Base-by-base conservation (phyloP, 1,140 invertebrate species). In the Heterodera schachtii region DNA sequence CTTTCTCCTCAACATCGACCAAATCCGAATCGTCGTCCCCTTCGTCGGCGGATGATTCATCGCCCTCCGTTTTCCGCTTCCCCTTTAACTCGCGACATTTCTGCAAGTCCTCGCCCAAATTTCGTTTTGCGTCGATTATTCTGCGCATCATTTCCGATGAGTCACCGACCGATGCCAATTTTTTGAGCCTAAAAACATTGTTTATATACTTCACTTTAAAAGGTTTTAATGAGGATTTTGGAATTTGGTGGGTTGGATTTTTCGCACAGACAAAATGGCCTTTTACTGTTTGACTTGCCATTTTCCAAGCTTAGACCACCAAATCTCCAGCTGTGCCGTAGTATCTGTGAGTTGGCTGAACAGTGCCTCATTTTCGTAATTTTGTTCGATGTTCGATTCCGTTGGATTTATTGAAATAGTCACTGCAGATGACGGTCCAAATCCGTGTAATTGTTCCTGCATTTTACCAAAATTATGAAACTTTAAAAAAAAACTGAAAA, bases 1-100 rank as follows among this genome's bases (percentile, higher is more conserved):
- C 85, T 69, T 87, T 86, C 64, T 85, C 85, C 41, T 83, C 81
- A 21, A 85, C 85, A 79, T 85, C 84, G 44, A 84, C 31, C 71
- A 85, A 86, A 16, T 86, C 83, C 13, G 64, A 46, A 16, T 86
- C 84, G 46, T 83, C 84, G 60, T 84, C 82, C 16, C 84, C 57
- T 41, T 81, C 80, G 41, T 47, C 70, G n/a, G 86, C 86, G 7
- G 31, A 16, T 0, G 49, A 73, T 8, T 21, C 49, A 41, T 21
- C 41, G 16, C 64, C 46, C 64, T 82, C 49, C 0, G 19, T 57
- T 13, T 19, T 57, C 70, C 31, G n/a, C 31, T 57, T 84, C 66
- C 31, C 83, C 49, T 71, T 70, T 13, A 84, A 67, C 81, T 87
- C 77, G 41, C 85, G 66, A 73, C 83, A 81, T 52, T 82, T 75